A percentile compares a stretch with the other conserved stretches of the same genome.
Conservation (phyloP, 1,140 invertebrate genomes). For the Pomacea maculata region DNA sequence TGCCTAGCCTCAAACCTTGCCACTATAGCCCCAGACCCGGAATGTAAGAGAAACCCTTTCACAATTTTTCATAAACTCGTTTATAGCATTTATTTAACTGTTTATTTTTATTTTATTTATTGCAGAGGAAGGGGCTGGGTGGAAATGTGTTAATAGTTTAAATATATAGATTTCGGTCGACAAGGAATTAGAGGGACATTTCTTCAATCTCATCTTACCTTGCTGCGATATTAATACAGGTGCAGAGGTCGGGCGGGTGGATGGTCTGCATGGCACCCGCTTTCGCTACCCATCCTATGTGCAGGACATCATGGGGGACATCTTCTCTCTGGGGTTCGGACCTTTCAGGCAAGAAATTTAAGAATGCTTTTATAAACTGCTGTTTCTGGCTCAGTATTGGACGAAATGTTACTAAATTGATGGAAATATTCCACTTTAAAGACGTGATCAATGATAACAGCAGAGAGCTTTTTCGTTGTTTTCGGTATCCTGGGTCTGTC, state of each 20-base stretch:
- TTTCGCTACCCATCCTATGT: slow-evolving; percentile 78
- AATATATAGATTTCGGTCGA: too few relatives aligned
- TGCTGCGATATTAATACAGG: slow-evolving; percentile 38
- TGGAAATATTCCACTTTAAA: too few relatives aligned
- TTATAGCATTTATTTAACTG: not conserved
- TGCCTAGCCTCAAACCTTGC: too few relatives aligned
- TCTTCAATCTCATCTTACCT: too few relatives aligned
- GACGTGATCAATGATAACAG: too few relatives aligned
- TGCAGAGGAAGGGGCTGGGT: not conserved
- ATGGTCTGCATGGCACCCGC: slow-evolving; percentile 61
- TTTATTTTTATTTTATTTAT: not conserved
- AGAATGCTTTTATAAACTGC: not conserved
- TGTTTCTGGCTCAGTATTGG: not conserved
- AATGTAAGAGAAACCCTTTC: not conserved
- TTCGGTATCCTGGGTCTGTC: too few relatives aligned
- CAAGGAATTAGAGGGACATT: too few relatives aligned
- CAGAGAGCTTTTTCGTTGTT: too few relatives aligned
- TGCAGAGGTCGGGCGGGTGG: slow-evolving; percentile 64
- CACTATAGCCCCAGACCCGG: not conserved
- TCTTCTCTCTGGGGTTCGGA: slow-evolving; percentile 79
- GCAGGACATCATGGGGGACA: slow-evolving; percentile 80
- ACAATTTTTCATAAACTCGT: not conserved
- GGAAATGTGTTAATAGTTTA: too few relatives aligned
- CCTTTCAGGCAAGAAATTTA: slow-evolving; percentile 68
- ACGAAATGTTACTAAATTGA: too few relatives aligned